Conservation (phyloP, 2,888 invertebrate species). For the Neocrepidodera transversa region DNA sequence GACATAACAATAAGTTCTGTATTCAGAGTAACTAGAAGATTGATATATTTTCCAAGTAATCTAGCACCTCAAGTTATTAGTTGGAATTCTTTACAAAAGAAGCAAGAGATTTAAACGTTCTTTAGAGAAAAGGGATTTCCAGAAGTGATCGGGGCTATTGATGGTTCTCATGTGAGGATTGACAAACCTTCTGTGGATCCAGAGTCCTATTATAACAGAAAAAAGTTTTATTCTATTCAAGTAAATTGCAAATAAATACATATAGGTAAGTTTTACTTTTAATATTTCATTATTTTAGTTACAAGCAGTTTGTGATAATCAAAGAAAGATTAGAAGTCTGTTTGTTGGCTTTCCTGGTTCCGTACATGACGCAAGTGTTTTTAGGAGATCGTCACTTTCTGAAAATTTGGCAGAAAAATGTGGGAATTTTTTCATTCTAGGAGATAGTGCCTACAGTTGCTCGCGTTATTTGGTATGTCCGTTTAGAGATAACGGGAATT, state of each 20-base stretch:
- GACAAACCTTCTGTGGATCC: too few relatives aligned
- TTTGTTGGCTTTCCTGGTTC: conserved; percentile 44
- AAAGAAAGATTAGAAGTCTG: conserved; percentile 35
- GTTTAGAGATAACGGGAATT: conserved; percentile 34
- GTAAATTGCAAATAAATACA: too few relatives aligned
- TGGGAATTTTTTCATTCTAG: conserved; percentile 35
- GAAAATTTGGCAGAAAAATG: conserved; percentile 31
- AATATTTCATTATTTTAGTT: too few relatives aligned
- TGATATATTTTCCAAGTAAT: too few relatives aligned
- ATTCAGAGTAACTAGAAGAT: too few relatives aligned
- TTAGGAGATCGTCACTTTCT: conserved; percentile 22
- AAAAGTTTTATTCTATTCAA: too few relatives aligned
- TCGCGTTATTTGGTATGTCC: conserved; percentile 33
- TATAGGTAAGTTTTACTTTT: too few relatives aligned
- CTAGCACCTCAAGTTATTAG: conserved; percentile 14
- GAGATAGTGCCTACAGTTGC: conserved; percentile 41
- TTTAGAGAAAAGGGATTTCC: too few relatives aligned
- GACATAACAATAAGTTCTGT: too few relatives aligned
- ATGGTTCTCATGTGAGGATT: too few relatives aligned
- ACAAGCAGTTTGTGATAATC: conserved; percentile 40
- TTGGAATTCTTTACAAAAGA: conserved; percentile 29
- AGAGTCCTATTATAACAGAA: too few relatives aligned
- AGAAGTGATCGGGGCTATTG: conserved; percentile 31
- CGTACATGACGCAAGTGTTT: conserved; percentile 39
- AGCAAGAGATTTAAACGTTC: too few relatives aligned